phyloP scores from a whole-genome alignment of 35 echinoderm and acorn worm species.

The Lytechinus variegatus region DNA sequence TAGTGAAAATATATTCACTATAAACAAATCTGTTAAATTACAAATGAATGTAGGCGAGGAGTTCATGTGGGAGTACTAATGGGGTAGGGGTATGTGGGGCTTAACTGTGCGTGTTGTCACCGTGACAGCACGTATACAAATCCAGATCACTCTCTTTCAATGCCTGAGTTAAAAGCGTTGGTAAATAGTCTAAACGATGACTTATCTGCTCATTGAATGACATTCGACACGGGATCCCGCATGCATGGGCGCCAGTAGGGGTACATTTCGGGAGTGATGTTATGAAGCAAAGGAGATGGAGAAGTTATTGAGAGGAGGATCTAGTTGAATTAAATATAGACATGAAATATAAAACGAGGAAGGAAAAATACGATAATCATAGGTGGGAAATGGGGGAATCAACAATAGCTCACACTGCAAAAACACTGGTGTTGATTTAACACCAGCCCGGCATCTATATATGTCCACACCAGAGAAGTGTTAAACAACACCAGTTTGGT shows the following conservation, averaged over 20 bases:
- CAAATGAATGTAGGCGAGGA: not conserved
- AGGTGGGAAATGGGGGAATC: not conserved
- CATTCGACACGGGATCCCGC: not conserved
- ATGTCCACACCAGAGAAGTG: too few species aligned
- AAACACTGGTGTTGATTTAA: too few species aligned
- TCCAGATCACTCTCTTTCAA: not conserved
- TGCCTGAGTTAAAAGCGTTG: not conserved
- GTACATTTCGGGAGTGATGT: too few species aligned
- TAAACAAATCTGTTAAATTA: too few species aligned
- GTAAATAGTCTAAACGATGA: constrained; percentile 19
- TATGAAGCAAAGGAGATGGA: too few species aligned
- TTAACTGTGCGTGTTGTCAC: not conserved
- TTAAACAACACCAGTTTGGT: too few species aligned
- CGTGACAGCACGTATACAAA: constrained; percentile 17
- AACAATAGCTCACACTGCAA: not conserved
- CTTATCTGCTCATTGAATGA: not conserved
- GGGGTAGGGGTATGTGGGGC: not conserved
- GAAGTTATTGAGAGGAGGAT: too few species aligned
- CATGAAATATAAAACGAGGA: not conserved
- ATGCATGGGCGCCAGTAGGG: not conserved
- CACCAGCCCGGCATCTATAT: too few species aligned
- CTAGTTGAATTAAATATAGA: not conserved
- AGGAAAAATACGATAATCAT: not conserved
- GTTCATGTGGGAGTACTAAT: not conserved
- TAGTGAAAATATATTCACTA: too few species aligned